These are phyloP conservation scores for Acinonyx jubatus DNA, from an alignment of 2,113 vertebrate genomes.

Conservation along the genomic window DNA sequence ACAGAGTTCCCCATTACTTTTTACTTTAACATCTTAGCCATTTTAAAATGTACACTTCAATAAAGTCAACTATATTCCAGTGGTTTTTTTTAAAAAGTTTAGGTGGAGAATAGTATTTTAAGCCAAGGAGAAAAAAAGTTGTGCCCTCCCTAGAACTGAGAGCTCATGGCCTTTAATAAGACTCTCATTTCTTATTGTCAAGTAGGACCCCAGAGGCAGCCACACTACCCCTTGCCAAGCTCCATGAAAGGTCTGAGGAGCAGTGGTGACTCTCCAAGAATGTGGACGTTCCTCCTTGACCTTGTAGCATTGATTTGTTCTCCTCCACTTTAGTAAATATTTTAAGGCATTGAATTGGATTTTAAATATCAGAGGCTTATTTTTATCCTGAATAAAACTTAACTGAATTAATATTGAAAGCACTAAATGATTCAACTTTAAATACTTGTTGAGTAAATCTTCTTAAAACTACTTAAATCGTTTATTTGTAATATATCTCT, in stretches of 20 bases:
- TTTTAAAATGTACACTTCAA: not conserved
- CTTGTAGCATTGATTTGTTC: constrained; percentile 76
- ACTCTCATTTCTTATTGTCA: not conserved
- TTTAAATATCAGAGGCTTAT: constrained; percentile 70
- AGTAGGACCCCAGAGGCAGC: not conserved
- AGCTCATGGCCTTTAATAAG: not conserved
- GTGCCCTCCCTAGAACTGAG: not conserved
- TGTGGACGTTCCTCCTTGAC: not conserved
- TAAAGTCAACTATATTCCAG: not conserved
- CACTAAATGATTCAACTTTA: constrained; percentile 48
- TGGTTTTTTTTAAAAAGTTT: not conserved
- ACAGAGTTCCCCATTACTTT: not conserved
- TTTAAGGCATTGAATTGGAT: constrained; percentile 67
- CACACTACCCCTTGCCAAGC: not conserved
- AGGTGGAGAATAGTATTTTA: not conserved
- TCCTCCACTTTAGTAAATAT: constrained; percentile 67
- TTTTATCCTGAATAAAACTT: constrained; percentile 61
- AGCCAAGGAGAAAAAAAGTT: not conserved
- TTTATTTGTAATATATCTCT: not conserved
- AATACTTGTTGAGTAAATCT: constrained; percentile 39
- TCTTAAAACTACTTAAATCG: not conserved
- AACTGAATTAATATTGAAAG: constrained; percentile 59
- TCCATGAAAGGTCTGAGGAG: not conserved
- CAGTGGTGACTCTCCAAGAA: constrained; percentile 53
- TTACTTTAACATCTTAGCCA: not conserved